Percentiles rank a stretch among this genome's conserved stretches.
phyloP scores from a whole-genome alignment of 2,113 vertebrate species.

The Nibea albiflora region DNA sequence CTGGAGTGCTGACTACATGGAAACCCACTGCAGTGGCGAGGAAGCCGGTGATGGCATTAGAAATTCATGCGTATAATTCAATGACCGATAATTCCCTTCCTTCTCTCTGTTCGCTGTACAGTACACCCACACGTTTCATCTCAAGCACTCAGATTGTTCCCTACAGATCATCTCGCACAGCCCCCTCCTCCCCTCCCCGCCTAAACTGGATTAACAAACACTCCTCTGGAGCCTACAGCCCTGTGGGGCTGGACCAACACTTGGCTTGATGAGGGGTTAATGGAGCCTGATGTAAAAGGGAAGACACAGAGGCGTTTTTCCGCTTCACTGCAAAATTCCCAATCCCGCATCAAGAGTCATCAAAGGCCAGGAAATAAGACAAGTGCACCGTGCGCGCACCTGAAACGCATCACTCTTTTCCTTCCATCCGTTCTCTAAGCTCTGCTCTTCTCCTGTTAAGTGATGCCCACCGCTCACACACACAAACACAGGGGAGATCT shows the following conservation, averaged over 20 bases:
- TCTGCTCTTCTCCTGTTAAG: neutral
- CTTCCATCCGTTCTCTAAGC: neutral
- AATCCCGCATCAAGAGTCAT: constrained; percentile 5
- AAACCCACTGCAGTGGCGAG: constrained; percentile 15
- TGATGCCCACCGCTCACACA: constrained; percentile 24
- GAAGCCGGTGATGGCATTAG: constrained; percentile 44
- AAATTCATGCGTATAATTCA: constrained; percentile 71
- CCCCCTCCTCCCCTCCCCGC: constrained; percentile 5
- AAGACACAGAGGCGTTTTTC: constrained; percentile 19
- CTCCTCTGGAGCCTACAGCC: constrained; percentile 52
- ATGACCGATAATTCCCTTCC: constrained; percentile 55
- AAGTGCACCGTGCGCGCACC: constrained; percentile 16
- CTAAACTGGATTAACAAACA: constrained; percentile 75
- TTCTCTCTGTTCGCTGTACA: constrained; percentile 48
- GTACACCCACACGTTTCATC: constrained; percentile 70
- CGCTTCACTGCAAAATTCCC: constrained; percentile 34
- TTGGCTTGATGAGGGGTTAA: constrained; percentile 72
- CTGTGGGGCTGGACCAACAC: constrained; percentile 53
- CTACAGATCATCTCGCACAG: constrained; percentile 55
- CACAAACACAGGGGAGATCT: neutral
- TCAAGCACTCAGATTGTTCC: constrained; percentile 60
- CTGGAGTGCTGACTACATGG: constrained; percentile 37
- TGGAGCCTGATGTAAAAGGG: constrained; percentile 71
- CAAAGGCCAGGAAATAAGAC: constrained; percentile 8
- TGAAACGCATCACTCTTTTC: constrained; percentile 15